Evolutionary conservation across 2,888 invertebrate species (phyloP), one percentile per base, ranked within the genome.

Genomic region (Frankliniella fusca): DNA sequence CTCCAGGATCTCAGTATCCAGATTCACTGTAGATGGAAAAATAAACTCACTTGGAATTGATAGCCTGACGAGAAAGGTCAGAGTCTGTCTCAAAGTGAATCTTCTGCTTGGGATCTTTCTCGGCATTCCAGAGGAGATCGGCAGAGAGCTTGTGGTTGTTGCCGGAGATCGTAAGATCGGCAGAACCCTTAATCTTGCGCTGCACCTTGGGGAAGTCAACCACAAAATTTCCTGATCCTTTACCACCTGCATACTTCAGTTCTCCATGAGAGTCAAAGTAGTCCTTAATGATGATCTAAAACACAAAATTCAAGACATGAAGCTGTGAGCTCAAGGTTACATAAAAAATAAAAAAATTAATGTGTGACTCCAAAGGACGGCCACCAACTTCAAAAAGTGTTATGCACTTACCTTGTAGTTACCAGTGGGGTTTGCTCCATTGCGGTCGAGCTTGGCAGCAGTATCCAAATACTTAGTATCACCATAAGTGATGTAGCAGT

Each of bases 51-150:
- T 93, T 93, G 0, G 94, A 91, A 48, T 92, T 91, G 0, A 93
- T 79, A 1, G 90, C 88, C 11, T 89, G 88, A 9, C 89, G 89
- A 54, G 88, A 90, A 0, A 90, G 84, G 84, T 90, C 91, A 82
- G 91, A 92, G 84, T 91, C 90, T 0, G 94, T 93, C 54, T 91
- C 91, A 70, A 94, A 85, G 83, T 91, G 90, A 7, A 95, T 85
- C 85, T 93, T 93, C 85, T 93, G 93, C 80, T 89, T 91, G 80
- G 92, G 92, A 86, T 94, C 92, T 86, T 93, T 93, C 81, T 92
- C 92, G 83, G 90, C 93, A 87, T 94, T 92, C 50, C 94, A 91
- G 85, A 90, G 91, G 7, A 95, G 81, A 80, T 92, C 93, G 0
- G 92, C 85, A 80, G 92, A 91, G 0, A 92, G 89, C 83, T 91